Conservation (phyloP, 2,888 invertebrate species). For the Philonicus albiceps region DNA sequence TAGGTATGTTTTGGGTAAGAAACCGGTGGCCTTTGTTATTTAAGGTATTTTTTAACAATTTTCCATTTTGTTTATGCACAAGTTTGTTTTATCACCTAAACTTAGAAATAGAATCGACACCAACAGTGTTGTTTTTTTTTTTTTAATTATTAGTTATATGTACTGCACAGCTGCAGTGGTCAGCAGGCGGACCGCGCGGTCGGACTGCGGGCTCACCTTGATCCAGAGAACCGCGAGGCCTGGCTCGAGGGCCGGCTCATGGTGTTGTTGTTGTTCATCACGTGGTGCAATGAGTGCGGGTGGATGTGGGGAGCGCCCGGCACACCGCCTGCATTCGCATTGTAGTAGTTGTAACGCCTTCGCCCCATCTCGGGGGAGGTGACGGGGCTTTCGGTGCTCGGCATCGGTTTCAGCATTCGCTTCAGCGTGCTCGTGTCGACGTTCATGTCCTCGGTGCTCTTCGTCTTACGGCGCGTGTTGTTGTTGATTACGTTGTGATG, state of each 20-base stretch:
- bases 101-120: background rate
- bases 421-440: constrained; percentile 74
- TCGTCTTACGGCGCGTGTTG: constrained; percentile 81
- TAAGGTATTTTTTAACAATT: background rate
- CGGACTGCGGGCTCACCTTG: constrained; percentile 64
- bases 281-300: constrained; percentile 66
- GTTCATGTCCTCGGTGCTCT: constrained; percentile 91
- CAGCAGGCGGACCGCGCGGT: background rate
- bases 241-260: constrained; percentile 69
- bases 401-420: constrained; percentile 93
- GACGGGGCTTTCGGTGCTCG: constrained; percentile 86
- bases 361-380: constrained; percentile 92
- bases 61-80: background rate
- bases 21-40: too few relatives aligned
- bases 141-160: background rate
- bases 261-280: constrained; percentile 68
- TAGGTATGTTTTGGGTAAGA: too few relatives aligned
- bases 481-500: constrained; percentile 78
- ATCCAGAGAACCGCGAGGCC: constrained; percentile 72
- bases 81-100: background rate
- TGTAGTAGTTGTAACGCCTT: constrained; percentile 76
- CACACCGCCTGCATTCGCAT: constrained; percentile 62
- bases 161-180: background rate
- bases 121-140: background rate
- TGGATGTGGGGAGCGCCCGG: constrained; percentile 70